Evolutionary conservation across 1,140 invertebrate genomes (phyloP).

Genomic region (Heliconius eleuchia): DNA sequence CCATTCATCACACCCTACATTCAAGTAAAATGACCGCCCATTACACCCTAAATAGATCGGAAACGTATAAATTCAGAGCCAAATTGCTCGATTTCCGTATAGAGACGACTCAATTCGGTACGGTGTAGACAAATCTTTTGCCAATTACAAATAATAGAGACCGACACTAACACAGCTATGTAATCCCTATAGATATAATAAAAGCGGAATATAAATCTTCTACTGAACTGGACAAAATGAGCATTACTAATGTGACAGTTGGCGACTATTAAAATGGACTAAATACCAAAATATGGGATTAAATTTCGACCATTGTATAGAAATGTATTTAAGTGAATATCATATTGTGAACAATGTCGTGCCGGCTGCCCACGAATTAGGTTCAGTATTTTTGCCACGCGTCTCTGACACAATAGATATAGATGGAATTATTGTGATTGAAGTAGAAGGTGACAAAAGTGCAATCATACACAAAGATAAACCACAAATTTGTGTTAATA

Average conservation of each 20-base stretch:
- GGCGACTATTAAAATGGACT: conserved; percentile 47
- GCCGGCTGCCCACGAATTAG: not conserved
- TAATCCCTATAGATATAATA: conserved; percentile 8
- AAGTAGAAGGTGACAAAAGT: conserved; percentile 67
- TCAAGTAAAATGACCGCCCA: conserved; percentile 59
- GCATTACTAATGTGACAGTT: conserved; percentile 53
- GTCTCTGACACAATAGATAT: conserved; percentile 55
- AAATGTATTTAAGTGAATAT: not conserved
- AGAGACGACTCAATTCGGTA: conserved; percentile 71
- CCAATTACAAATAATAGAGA: conserved; percentile 40
- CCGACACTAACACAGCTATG: not conserved
- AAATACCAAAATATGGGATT: conserved; percentile 58
- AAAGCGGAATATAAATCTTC: not conserved
- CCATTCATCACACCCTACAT: conserved; percentile 54
- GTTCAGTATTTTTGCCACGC: conserved; percentile 58
- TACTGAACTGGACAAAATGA: conserved; percentile 30
- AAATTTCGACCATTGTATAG: not conserved
- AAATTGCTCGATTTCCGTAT: conserved; percentile 76
- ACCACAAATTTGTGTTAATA: not conserved
- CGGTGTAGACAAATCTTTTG: conserved; percentile 61
- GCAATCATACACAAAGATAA: not conserved
- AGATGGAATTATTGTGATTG: conserved; percentile 65
- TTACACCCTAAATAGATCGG: conserved; percentile 67
- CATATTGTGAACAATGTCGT: not conserved
- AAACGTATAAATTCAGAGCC: conserved; percentile 66